phyloP scores from a whole-genome alignment of 2,888 invertebrate genomes.

The Rutpela maculata region DNA sequence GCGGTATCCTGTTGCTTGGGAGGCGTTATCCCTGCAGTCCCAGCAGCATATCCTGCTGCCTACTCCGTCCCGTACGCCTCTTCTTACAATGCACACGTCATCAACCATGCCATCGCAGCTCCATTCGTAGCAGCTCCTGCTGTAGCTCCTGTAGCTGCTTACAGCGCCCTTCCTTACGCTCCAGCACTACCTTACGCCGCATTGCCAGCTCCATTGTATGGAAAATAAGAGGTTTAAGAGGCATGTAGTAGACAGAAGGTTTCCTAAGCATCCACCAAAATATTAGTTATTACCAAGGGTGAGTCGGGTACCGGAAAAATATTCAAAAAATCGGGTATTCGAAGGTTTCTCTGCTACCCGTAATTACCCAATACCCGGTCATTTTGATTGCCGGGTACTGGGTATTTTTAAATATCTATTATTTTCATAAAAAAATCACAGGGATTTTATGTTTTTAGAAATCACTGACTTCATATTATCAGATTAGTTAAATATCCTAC shows the following conservation, averaged over 20 bases:
- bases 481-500: no score
- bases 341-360: no score
- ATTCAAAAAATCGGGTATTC: no score
- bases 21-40: conserved; percentile 66
- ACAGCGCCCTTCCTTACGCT: conserved; percentile 52
- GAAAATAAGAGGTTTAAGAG: background rate
- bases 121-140: conserved; percentile 74
- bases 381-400: no score
- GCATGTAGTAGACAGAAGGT: background rate
- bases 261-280: background rate
- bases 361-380: no score
- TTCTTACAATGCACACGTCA: conserved; percentile 84
- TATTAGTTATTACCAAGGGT: background rate
- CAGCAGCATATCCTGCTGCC: conserved; percentile 74
- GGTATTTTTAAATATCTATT: no score
- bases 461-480: no score
- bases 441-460: no score
- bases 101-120: conserved; percentile 85
- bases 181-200: conserved; percentile 53
- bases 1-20: conserved; percentile 60
- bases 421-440: no score
- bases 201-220: conserved; percentile 31
- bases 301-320: no score
- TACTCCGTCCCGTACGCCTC: conserved; percentile 84
- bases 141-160: conserved; percentile 62